Conservation (phyloP, 2,113 vertebrate species). For the Psophia crepitans region DNA sequence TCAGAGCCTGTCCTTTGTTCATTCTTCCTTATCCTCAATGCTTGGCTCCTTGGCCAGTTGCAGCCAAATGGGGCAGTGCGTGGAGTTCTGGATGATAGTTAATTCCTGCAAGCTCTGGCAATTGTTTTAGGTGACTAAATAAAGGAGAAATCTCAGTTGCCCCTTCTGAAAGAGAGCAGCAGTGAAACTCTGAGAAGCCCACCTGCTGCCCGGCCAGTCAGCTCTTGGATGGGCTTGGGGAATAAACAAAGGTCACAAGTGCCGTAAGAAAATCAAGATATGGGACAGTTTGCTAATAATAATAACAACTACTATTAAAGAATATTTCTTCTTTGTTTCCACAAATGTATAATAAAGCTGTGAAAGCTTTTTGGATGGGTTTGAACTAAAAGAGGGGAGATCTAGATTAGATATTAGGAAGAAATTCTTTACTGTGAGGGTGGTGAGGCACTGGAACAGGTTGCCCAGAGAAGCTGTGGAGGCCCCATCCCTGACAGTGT, state of each 20-base stretch:
- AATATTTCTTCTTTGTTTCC: background rate
- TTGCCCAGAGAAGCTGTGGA: no score
- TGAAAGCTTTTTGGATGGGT: background rate
- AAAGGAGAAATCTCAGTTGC: background rate
- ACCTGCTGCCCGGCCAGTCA: background rate
- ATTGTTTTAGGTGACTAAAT: background rate
- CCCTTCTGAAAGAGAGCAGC: background rate
- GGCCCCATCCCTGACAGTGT: no score
- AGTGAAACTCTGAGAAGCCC: rapidly evolving
- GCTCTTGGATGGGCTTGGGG: background rate
- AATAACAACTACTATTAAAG: background rate
- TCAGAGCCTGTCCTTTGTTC: background rate
- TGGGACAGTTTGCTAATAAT: background rate
- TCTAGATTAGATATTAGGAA: no score
- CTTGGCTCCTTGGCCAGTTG: background rate
- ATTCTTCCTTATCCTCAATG: background rate
- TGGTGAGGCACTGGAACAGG: no score
- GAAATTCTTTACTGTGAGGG: no score
- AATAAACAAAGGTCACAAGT: background rate
- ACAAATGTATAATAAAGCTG: background rate
- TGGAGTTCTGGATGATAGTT: background rate
- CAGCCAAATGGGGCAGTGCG: background rate
- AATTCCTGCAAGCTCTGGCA: background rate
- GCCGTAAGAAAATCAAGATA: background rate
- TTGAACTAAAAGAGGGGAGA: no score